A percentile compares a stretch with the other conserved stretches of the same genome.
Conservation (phyloP, 1,140 invertebrate genomes). For the Acromyrmex echinatior region DNA sequence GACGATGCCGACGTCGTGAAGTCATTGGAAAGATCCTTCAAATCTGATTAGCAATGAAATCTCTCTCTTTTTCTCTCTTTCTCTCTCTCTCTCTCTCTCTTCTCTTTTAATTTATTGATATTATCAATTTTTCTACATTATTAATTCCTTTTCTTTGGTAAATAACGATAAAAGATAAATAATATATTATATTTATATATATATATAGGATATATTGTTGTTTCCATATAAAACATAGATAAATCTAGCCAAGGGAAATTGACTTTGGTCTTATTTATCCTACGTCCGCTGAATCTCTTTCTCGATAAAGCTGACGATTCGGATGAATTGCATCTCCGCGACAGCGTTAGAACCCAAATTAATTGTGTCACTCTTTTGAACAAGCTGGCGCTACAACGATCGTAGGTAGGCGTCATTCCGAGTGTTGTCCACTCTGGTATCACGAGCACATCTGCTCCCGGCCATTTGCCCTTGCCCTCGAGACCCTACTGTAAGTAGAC, state of each 20-base stretch:
- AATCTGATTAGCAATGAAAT: conserved; percentile 26
- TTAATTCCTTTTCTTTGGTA: background rate
- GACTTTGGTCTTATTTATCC: background rate
- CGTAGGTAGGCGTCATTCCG: conserved; percentile 73
- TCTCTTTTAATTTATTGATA: background rate
- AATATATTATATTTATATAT: background rate
- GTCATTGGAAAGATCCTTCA: background rate
- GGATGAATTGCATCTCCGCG: conserved; percentile 16
- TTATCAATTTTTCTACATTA: background rate
- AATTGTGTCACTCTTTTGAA: conserved; percentile 66
- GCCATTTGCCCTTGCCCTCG: conserved; percentile 20
- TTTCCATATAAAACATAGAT: background rate
- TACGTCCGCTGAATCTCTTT: background rate
- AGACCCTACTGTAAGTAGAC: conserved; percentile 43
- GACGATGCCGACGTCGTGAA: background rate
- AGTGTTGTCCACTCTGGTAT: conserved; percentile 69
- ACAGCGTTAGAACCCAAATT: conserved; percentile 54
- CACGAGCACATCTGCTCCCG: conserved; percentile 64
- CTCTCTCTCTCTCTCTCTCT: background rate
- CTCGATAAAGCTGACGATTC: conserved; percentile 14
- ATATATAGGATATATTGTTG: background rate
- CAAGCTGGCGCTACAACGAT: conserved; percentile 71
- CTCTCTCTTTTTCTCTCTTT: background rate
- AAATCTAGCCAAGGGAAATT: background rate
- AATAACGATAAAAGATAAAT: background rate